phyloP scores from a whole-genome alignment of 2,888 invertebrate genomes.

The Boloria euphrosyne region DNA sequence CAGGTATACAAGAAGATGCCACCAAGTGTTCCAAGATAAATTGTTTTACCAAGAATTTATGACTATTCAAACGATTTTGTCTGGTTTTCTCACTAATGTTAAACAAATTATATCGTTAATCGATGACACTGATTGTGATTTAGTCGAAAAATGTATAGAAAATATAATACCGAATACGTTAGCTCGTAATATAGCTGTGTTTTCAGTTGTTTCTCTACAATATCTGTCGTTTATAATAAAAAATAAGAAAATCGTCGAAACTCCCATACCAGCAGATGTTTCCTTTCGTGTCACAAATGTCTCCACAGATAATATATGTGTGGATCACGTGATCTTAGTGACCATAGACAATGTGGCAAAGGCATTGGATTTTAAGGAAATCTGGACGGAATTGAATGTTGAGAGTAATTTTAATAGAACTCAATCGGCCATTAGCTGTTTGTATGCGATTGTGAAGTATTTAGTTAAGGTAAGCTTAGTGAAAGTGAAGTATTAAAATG shows the following conservation, averaged over 20 bases:
- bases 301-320: constrained; percentile 63
- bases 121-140: constrained; percentile 70
- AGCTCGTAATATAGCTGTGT: constrained; percentile 67
- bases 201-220: constrained; percentile 72
- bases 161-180: constrained; percentile 61
- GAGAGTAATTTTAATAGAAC: constrained; percentile 70
- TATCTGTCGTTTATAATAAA: constrained; percentile 77
- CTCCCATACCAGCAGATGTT: constrained; percentile 69
- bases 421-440: constrained; percentile 75
- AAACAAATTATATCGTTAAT: constrained; percentile 58
- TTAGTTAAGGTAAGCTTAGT: constrained; percentile 65
- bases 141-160: constrained; percentile 71
- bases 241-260: constrained; percentile 74
- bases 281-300: constrained; percentile 59
- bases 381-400: constrained; percentile 71
- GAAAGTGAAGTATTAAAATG: too few species aligned
- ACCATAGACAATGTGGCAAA: constrained; percentile 68
- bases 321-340: constrained; percentile 65
- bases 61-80: constrained; percentile 64
- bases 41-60: constrained; percentile 74
- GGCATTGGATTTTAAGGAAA: constrained; percentile 65
- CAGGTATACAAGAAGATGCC: constrained; percentile 73
- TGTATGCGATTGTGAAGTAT: constrained; percentile 75
- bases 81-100: constrained; percentile 60
- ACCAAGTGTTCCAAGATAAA: constrained; percentile 78